Evolutionary conservation across 1,140 invertebrate species (phyloP).

Genomic region (Cydia splendana): DNA sequence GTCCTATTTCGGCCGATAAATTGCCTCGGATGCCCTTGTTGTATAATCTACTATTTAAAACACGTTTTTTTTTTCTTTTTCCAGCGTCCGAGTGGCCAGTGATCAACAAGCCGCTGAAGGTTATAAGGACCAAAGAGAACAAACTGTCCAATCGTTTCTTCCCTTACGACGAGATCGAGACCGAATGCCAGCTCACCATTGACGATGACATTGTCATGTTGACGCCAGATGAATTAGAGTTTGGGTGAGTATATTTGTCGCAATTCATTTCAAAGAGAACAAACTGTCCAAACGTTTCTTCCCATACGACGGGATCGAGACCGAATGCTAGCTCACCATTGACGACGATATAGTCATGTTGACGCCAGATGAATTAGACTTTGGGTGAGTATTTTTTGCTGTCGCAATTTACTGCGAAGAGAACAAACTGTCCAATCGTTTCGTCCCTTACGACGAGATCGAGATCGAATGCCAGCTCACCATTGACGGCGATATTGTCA

Average conservation of each 20-base stretch:
- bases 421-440: slow-evolving; percentile 77
- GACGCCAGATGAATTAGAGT: slow-evolving; percentile 95
- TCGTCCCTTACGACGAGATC: slow-evolving; percentile 95
- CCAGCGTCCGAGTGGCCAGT: slow-evolving; percentile 92
- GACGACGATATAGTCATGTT: slow-evolving; percentile 98
- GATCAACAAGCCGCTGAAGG: slow-evolving; percentile 92
- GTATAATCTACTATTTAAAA: not conserved
- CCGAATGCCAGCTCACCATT: slow-evolving; percentile 94
- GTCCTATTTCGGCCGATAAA: too few relatives aligned
- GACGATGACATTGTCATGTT: slow-evolving; percentile 98
- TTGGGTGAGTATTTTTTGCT: slow-evolving; percentile 84
- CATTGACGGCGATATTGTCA: slow-evolving; percentile 96
- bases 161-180: slow-evolving; percentile 96
- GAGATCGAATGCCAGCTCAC: slow-evolving; percentile 95
- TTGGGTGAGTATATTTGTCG: slow-evolving; percentile 81
- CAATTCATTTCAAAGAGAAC: slow-evolving; percentile 88
- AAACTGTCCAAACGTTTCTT: slow-evolving; percentile 96
- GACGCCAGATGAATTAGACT: slow-evolving; percentile 95
- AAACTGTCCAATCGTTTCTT: slow-evolving; percentile 96
- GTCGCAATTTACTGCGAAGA: too few relatives aligned
- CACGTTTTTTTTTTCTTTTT: slow-evolving; percentile 52
- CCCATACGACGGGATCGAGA: slow-evolving; percentile 95
- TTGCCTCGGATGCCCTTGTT: too few relatives aligned
- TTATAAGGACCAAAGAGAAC: slow-evolving; percentile 95
- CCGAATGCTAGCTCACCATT: slow-evolving; percentile 94